Base-by-base conservation (phyloP, 2,797 vertebrate species). In the Clarias laeviceps region DNA sequence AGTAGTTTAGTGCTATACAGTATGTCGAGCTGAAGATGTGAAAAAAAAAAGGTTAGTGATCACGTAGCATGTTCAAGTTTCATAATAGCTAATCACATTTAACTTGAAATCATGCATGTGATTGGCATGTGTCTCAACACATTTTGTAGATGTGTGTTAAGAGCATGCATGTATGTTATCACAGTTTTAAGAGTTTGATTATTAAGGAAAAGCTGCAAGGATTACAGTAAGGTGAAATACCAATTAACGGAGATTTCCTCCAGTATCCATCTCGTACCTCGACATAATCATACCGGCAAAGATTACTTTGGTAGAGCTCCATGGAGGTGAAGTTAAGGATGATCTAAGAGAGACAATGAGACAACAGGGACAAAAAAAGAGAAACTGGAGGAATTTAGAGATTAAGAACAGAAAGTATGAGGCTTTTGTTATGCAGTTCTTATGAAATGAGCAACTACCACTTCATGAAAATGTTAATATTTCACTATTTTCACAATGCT, bases 241-340 rank as follows among this genome's bases (percentile, higher is more conserved):
- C 98, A 96, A 98, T 96, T 82, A 98, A 95, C 18, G 96, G 96
- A 0, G 98, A 97, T 91, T 99, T 99, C 92, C 96, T 98, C 97
- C 97, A 99, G 94, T 97, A 99, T 90, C 98, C 98, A 72, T 99
- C 98, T 85, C 98, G 94, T 90, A 99, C 97, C 93, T 99, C 98
- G 90, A 99, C 97, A 7, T 99, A 98, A 93, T 99, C 98, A 12
- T 99, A 99, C 98, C 97, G 99, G 93, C 98, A 99, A 82, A 99
- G 92, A 82, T 98, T 96, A 91, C 98, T 99, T 90, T 98, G 96
- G 95, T 99, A 99, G 89, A 99, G 90, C 92, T 99, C 98, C 97
- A 99, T 94, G 91, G 97, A 97, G 4, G 98, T 99, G 95, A 99
- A 99, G 93, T 99, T 99, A 92, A 99, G 94, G 87, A 98, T 97